phyloP scores from a whole-genome alignment of 2,113 vertebrate genomes.

The Lepus timidus region DNA sequence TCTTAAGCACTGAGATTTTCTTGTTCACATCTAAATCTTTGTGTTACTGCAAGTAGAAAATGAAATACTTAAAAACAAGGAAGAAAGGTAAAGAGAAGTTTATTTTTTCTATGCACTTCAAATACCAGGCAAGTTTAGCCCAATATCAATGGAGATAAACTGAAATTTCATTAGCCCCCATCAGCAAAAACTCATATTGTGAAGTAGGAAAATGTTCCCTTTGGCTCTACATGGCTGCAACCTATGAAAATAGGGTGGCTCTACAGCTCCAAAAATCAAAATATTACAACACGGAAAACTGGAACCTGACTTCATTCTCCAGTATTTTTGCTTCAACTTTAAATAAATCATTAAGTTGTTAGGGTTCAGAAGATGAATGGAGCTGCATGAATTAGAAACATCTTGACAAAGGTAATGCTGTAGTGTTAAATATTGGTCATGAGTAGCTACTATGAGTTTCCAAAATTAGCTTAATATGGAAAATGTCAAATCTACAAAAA shows the following conservation, averaged over 20 bases:
- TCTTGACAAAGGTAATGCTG: neutral
- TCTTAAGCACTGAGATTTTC: neutral
- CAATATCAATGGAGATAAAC: constrained; percentile 58
- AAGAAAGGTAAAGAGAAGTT: constrained; percentile 63
- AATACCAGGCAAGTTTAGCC: constrained; percentile 57
- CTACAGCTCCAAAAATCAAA: neutral
- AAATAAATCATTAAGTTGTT: constrained; percentile 38
- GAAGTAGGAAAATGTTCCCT: constrained; percentile 30
- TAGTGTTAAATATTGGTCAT: neutral
- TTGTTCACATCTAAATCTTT: neutral
- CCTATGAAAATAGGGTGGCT: neutral
- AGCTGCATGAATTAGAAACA: neutral
- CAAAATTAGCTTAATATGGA: neutral
- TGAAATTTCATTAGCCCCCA: constrained; percentile 41
- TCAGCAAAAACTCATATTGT: constrained; percentile 39
- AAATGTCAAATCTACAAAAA: neutral
- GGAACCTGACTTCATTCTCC: neutral
- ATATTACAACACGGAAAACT: constrained; percentile 23
- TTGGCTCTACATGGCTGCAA: neutral
- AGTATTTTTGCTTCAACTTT: neutral
- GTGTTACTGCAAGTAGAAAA: constrained; percentile 26
- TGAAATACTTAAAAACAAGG: neutral
- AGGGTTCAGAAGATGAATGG: neutral
- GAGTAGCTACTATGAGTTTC: neutral
- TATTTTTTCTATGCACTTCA: constrained; percentile 33